Conservation (phyloP, 2,888 invertebrate genomes). For the Dolomedes plantarius region DNA sequence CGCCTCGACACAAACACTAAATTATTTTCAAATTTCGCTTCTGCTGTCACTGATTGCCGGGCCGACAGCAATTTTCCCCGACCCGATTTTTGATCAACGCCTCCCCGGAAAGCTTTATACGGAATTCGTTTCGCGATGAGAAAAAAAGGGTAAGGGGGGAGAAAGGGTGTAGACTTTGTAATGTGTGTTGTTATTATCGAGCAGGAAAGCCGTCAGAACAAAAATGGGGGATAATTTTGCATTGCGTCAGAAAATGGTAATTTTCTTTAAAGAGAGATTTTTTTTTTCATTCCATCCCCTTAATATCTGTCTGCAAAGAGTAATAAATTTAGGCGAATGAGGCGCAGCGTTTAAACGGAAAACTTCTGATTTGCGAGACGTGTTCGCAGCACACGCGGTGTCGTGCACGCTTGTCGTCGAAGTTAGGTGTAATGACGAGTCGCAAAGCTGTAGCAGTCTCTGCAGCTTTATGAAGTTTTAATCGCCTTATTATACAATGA, state of each 20-base stretch:
- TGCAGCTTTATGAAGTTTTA: too few species aligned
- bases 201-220: not conserved
- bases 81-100: constrained; percentile 65
- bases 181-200: constrained; percentile 42
- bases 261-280: constrained; percentile 26
- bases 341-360: too few species aligned
- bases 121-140: constrained; percentile 6
- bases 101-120: constrained; percentile 32
- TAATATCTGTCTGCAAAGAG: too few species aligned
- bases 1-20: constrained; percentile 54
- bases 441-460: too few species aligned
- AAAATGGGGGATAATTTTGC: constrained; percentile 24
- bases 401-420: too few species aligned
- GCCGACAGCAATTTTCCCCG: constrained; percentile 54
- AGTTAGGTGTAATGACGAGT: too few species aligned
- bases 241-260: constrained; percentile 36
- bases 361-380: too few species aligned
- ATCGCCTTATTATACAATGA: too few species aligned
- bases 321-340: too few species aligned
- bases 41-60: constrained; percentile 61
- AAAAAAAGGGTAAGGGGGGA: constrained; percentile 16
- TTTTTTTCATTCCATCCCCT: too few species aligned
- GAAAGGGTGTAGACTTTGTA: constrained; percentile 17
- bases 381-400: too few species aligned
- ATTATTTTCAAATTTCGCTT: constrained; percentile 66